Evolutionary conservation across 2,888 invertebrate species (phyloP).

Genomic region (Alitta virens): DNA sequence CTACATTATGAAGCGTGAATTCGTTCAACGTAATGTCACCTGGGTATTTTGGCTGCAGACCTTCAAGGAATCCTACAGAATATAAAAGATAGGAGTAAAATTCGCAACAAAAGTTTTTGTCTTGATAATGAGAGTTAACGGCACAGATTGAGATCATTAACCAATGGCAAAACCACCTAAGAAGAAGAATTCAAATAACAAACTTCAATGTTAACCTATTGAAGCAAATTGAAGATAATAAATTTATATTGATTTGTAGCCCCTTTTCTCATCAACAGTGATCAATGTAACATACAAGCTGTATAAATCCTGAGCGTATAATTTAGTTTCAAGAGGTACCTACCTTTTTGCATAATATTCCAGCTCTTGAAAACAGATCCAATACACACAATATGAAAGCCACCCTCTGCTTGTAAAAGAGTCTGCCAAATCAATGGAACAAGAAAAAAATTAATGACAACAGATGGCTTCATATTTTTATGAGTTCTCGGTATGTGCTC

Average conservation of each 20-base stretch:
- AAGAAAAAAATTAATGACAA: not conserved
- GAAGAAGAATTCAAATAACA: too few species aligned
- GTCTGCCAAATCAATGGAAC: slow-evolving; percentile 56
- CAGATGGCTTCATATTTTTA: not conserved
- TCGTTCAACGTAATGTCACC: slow-evolving; percentile 16
- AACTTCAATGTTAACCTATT: too few species aligned
- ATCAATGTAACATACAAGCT: not conserved
- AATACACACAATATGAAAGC: slow-evolving; percentile 80
- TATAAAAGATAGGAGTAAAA: slow-evolving; percentile 5
- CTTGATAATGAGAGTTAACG: too few species aligned
- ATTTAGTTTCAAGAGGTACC: not conserved
- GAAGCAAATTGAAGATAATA: too few species aligned
- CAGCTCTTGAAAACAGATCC: slow-evolving; percentile 96
- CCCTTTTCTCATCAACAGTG: too few species aligned
- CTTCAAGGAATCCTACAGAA: slow-evolving; percentile 26
- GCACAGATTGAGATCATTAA: too few species aligned
- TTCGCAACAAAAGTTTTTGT: not conserved
- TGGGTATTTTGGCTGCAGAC: slow-evolving; percentile 14
- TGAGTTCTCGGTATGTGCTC: too few species aligned
- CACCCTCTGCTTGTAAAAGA: slow-evolving; percentile 61
- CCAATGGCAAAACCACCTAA: too few species aligned
- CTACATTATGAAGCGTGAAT: slow-evolving; percentile 21
- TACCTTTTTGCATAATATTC: slow-evolving; percentile 66
- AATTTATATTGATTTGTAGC: too few species aligned
- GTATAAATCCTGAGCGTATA: too few species aligned